A percentile compares a stretch with the other conserved stretches of the same genome.
phyloP scores from a whole-genome alignment of 2,888 invertebrate species.

The Leptinotarsa rubiginosa region DNA sequence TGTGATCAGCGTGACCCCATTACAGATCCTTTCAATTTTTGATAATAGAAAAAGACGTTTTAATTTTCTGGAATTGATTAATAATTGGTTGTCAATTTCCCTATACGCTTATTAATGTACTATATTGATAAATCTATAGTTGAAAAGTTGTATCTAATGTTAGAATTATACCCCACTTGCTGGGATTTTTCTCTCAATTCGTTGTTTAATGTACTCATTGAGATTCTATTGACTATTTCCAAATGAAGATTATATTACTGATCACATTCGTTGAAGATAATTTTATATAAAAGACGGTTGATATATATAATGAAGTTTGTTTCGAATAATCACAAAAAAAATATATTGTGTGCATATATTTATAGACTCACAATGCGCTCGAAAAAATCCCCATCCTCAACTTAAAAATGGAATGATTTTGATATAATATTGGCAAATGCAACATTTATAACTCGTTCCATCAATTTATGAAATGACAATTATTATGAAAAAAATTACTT shows the following conservation, averaged over 20 bases:
- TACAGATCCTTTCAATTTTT: not conserved
- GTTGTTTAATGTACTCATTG: not conserved
- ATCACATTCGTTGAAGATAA: not conserved
- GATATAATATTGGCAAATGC: too few relatives aligned
- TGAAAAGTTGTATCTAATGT: slow-evolving; percentile 1
- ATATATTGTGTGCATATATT: too few relatives aligned
- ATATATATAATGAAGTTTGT: not conserved
- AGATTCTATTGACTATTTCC: not conserved
- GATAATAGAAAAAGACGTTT: slow-evolving; percentile 23
- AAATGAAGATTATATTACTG: not conserved
- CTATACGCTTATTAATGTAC: slow-evolving; percentile 37
- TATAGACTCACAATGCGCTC: too few relatives aligned
- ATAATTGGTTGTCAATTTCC: slow-evolving; percentile 39
- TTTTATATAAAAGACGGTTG: not conserved
- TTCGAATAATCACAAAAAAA: too few relatives aligned
- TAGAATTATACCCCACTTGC: too few relatives aligned
- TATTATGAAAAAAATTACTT: too few relatives aligned
- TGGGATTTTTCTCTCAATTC: not conserved
- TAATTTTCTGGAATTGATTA: slow-evolving; percentile 30
- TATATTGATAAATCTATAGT: slow-evolving; percentile 1
- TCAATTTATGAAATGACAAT: too few relatives aligned
- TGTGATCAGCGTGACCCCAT: too few relatives aligned
- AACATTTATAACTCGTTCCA: too few relatives aligned
- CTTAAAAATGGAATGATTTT: too few relatives aligned
- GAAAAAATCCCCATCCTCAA: too few relatives aligned